A percentile compares a stretch with the other conserved stretches of the same genome.
Conservation (phyloP, 1,140 invertebrate species). For the Megathymus violae region DNA sequence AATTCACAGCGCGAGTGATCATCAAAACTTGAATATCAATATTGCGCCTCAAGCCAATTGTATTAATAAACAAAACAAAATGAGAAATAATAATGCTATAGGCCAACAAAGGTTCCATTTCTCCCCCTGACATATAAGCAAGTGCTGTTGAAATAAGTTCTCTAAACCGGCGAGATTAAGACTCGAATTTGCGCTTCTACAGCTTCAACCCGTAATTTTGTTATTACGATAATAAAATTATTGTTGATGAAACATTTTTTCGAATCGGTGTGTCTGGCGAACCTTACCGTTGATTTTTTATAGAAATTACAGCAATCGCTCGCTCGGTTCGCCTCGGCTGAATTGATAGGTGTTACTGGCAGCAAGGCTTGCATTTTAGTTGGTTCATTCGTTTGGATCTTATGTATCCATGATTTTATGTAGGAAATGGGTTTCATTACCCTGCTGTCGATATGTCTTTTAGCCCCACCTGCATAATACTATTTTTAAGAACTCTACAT, state of each 20-base stretch:
- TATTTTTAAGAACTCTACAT: too few species aligned
- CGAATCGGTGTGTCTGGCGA: constrained; percentile 77
- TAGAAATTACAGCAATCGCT: constrained; percentile 80
- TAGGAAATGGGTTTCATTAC: constrained; percentile 25
- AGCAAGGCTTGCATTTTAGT: constrained; percentile 51
- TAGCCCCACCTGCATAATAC: constrained; percentile 15
- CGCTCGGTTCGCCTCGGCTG: constrained; percentile 55
- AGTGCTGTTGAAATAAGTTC: constrained; percentile 61
- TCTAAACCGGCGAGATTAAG: constrained; percentile 66
- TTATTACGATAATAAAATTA: constrained; percentile 83
- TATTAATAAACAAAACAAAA: constrained; percentile 84
- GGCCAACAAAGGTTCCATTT: constrained; percentile 83
- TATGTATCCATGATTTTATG: constrained; percentile 30
- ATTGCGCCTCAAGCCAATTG: constrained; percentile 82
- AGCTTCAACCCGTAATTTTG: constrained; percentile 77
- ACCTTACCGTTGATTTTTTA: constrained; percentile 78
- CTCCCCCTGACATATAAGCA: constrained; percentile 70
- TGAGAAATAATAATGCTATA: constrained; percentile 83
- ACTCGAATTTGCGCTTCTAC: constrained; percentile 64
- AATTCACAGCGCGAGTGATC: constrained; percentile 75
- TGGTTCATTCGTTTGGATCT: constrained; percentile 31
- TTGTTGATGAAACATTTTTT: constrained; percentile 83
- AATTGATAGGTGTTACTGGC: constrained; percentile 75
- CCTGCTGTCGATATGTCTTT: constrained; percentile 15
- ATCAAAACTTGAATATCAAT: constrained; percentile 84